Evolutionary conservation across 2,797 vertebrate species (phyloP).

Genomic region (Distichodus sexfasciatus): DNA sequence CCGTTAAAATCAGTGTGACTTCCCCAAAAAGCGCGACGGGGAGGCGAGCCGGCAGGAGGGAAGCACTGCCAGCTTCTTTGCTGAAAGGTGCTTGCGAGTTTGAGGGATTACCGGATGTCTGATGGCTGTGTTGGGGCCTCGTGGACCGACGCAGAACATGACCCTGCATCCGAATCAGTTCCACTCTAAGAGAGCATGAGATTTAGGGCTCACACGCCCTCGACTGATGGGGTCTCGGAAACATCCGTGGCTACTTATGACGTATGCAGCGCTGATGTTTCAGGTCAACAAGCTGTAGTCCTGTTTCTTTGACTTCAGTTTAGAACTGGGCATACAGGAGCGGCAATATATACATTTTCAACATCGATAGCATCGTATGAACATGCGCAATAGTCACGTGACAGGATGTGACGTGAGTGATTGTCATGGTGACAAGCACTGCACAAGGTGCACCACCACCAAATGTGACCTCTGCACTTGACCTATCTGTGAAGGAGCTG

Average conservation of each 20-base stretch:
- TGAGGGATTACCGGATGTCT: slow-evolving; percentile 18
- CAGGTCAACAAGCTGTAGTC: not conserved
- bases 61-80: not conserved
- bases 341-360: too few species aligned
- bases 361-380: too few species aligned
- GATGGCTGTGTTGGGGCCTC: not conserved
- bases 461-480: too few species aligned
- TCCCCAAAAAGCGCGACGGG: not conserved
- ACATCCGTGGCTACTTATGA: not conserved
- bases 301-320: slow-evolving; percentile 1
- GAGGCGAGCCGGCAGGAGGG: not conserved
- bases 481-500: too few species aligned
- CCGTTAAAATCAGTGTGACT: slow-evolving; percentile 10
- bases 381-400: too few species aligned
- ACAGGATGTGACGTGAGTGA: too few species aligned
- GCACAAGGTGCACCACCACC: too few species aligned
- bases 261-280: not conserved
- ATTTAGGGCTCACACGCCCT: not conserved
- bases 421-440: too few species aligned
- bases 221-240: not conserved
- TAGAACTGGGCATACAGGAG: too few species aligned
- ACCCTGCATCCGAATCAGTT: slow-evolving; percentile 21
- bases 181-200: not conserved
- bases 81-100: not conserved
- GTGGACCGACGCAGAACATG: not conserved